Conservation (phyloP, 2,888 invertebrate species). For the Epistrophe grossulariae region DNA sequence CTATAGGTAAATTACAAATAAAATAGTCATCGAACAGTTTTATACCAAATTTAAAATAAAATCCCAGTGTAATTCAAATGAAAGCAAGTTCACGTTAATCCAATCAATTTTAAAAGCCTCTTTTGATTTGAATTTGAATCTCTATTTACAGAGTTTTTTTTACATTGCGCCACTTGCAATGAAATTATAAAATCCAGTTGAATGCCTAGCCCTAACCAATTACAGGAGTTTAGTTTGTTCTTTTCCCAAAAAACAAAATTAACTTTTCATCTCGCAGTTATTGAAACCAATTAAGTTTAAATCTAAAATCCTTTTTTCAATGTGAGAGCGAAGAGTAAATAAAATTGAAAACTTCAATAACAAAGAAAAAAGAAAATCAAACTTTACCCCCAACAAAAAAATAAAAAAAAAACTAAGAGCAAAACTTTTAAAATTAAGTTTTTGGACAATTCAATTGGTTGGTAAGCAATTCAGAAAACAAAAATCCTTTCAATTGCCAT, state of each 20-base stretch:
- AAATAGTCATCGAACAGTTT: not conserved
- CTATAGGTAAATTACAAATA: not conserved
- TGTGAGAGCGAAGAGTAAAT: constrained; percentile 7
- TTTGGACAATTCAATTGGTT: constrained; percentile 20
- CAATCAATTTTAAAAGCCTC: not conserved
- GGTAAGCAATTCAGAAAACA: constrained; percentile 25
- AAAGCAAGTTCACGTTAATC: not conserved
- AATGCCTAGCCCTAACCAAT: constrained; percentile 6
- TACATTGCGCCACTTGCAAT: not conserved
- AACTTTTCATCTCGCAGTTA: constrained; percentile 36
- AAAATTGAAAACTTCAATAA: constrained; percentile 26
- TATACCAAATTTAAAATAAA: not conserved
- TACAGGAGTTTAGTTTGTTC: constrained; percentile 5
- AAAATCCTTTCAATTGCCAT: constrained; percentile 34
- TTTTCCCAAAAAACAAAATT: not conserved
- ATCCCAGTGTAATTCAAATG: not conserved
- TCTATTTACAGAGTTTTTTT: not conserved
- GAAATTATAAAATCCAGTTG: constrained; percentile 8
- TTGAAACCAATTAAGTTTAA: constrained; percentile 65
- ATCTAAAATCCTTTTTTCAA: constrained; percentile 45
- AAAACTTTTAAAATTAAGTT: constrained; percentile 38
- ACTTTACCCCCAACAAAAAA: not conserved
- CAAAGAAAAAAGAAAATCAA: constrained; percentile 3
- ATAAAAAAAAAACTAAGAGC: not conserved
- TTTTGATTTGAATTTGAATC: not conserved